Percentiles rank a stretch among this genome's conserved stretches.
Conservation (phyloP, 2,888 invertebrate species). For the Flabesymbios commensalis region DNA sequence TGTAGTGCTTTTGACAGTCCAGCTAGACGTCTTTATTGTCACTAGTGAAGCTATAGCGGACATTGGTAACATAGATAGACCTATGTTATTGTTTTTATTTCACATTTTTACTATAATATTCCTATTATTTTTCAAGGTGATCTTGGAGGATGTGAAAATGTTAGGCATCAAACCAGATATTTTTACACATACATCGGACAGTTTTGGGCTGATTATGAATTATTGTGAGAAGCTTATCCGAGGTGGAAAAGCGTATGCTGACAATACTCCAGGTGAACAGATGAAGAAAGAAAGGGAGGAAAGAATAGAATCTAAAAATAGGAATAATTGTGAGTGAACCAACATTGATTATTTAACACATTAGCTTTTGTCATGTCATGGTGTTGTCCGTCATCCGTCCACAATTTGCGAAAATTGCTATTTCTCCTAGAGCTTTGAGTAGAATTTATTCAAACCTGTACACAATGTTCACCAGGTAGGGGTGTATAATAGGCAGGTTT, state of each 20-base stretch:
- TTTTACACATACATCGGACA: constrained; percentile 94
- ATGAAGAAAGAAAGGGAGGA: constrained; percentile 96
- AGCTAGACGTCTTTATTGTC: too few relatives aligned
- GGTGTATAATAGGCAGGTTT: too few relatives aligned
- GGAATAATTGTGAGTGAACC: constrained; percentile 76
- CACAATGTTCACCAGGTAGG: too few relatives aligned
- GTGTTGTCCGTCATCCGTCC: background rate
- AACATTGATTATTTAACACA: background rate
- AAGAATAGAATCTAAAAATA: constrained; percentile 79
- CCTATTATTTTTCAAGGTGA: constrained; percentile 68
- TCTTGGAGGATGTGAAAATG: constrained; percentile 89
- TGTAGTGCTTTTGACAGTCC: too few relatives aligned
- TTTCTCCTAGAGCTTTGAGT: background rate
- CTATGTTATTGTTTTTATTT: too few relatives aligned
- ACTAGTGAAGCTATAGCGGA: too few relatives aligned
- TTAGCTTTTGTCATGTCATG: background rate
- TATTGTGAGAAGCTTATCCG: constrained; percentile 86
- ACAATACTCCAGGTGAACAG: constrained; percentile 89
- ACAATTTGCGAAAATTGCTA: too few relatives aligned
- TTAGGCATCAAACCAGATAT: constrained; percentile 88
- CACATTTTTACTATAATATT: too few relatives aligned
- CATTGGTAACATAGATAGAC: too few relatives aligned
- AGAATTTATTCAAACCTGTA: background rate
- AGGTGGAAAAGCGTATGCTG: constrained; percentile 91
- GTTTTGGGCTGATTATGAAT: constrained; percentile 88